Percentiles rank a stretch among this genome's conserved stretches.
Conservation (phyloP, 1,140 invertebrate genomes). For the Papilio machaon region DNA sequence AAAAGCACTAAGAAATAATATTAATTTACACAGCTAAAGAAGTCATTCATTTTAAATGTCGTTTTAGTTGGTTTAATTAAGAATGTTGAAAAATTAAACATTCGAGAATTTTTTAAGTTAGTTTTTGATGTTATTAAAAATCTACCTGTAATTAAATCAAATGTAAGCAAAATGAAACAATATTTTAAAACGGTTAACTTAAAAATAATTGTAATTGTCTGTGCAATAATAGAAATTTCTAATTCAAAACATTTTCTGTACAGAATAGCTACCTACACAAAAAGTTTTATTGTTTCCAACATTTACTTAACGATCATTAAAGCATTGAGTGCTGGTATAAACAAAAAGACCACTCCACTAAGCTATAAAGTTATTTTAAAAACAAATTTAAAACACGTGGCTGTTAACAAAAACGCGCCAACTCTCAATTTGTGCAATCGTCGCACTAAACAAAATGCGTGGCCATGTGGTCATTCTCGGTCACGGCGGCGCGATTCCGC, state of each 20-base stretch:
- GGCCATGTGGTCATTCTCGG: conserved; percentile 75
- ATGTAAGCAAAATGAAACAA: no score
- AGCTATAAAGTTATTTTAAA: conserved; percentile 51
- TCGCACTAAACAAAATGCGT: conserved; percentile 67
- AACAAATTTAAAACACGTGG: conserved; percentile 63
- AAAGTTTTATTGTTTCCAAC: conserved; percentile 33
- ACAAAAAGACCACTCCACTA: conserved; percentile 48
- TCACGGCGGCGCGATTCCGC: conserved; percentile 50
- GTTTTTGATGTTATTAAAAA: no score
- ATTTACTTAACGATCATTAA: conserved; percentile 32
- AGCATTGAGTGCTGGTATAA: conserved; percentile 36
- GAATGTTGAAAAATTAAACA: no score
- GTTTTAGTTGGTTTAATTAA: no score
- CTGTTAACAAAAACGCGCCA: conserved; percentile 69
- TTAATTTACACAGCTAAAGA: background rate
- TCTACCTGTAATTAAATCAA: no score
- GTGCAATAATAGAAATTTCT: conserved; percentile 26
- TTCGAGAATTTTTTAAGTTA: no score
- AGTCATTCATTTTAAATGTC: background rate
- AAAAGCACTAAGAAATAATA: no score
- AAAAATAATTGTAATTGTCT: background rate
- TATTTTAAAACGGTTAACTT: background rate
- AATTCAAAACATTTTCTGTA: background rate
- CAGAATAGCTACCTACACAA: background rate
- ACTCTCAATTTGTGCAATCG: conserved; percentile 68